Percentiles rank a stretch among this genome's conserved stretches.
phyloP scores from a whole-genome alignment of 2,113 vertebrate species.

The Grammomys dolichurus region DNA sequence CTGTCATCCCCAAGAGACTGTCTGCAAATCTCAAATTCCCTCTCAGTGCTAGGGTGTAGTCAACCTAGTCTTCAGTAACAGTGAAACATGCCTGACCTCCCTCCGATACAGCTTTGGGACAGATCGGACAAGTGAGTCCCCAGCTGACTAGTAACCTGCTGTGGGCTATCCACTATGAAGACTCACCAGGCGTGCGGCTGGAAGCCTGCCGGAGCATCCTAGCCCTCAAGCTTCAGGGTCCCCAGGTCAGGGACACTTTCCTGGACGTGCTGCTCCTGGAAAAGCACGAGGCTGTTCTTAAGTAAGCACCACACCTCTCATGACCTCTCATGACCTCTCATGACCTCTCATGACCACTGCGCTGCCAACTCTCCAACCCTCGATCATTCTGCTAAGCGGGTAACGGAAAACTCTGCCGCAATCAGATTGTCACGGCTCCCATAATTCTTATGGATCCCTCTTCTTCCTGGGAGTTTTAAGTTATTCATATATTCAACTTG shows the following conservation, averaged over 20 bases:
- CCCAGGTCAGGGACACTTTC: constrained; percentile 83
- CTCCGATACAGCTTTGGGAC: constrained; percentile 84
- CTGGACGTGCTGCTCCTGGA: constrained; percentile 86
- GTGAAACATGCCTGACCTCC: not conserved
- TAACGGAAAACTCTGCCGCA: not conserved
- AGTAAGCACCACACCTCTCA: constrained; percentile 67
- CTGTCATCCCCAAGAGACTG: constrained; percentile 4
- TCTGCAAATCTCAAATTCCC: constrained; percentile 21
- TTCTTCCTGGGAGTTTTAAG: not conserved
- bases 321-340: not conserved
- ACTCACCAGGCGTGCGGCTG: constrained; percentile 85
- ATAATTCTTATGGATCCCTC: not conserved
- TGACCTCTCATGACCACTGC: not conserved
- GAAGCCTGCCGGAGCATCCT: constrained; percentile 87
- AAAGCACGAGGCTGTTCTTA: constrained; percentile 75
- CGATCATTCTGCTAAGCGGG: not conserved
- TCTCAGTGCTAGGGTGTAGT: constrained; percentile 26
- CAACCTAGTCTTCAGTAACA: constrained; percentile 27
- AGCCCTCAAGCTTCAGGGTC: constrained; percentile 81
- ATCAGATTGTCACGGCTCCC: not conserved
- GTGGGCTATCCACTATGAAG: constrained; percentile 87
- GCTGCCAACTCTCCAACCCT: not conserved
- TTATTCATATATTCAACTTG: constrained; percentile 35
- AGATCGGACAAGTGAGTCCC: constrained; percentile 85
- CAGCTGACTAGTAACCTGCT: constrained; percentile 84